phyloP scores from a whole-genome alignment of 2,888 invertebrate species.

The Crocallis elinguaria region DNA sequence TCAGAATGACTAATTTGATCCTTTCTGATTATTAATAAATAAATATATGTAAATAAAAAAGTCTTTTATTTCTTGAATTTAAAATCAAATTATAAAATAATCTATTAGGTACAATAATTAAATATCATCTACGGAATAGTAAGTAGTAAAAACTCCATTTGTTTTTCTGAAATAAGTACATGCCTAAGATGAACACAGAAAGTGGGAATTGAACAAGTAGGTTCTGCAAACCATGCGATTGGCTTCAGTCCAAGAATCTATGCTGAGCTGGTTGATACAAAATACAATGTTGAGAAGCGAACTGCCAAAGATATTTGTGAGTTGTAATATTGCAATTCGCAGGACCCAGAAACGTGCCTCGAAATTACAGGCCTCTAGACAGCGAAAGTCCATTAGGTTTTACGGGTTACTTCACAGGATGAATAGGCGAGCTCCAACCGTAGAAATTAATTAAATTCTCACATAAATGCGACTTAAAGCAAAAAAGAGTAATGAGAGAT shows the following conservation, averaged over 20 bases:
- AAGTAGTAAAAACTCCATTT: too few relatives aligned
- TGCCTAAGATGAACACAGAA: too few relatives aligned
- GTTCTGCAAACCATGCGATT: constrained; percentile 9
- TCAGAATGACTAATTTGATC: too few relatives aligned
- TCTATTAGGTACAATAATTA: too few relatives aligned
- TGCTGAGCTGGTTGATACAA: neutral
- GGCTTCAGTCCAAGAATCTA: constrained; percentile 14
- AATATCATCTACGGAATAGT: too few relatives aligned
- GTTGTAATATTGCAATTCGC: constrained; percentile 64
- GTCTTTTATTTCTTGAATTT: too few relatives aligned
- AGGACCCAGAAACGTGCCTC: constrained; percentile 60
- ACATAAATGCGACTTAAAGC: constrained; percentile 61
- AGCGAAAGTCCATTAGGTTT: constrained; percentile 83
- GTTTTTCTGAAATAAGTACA: too few relatives aligned
- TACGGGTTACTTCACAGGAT: constrained; percentile 74
- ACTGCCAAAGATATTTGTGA: constrained; percentile 53
- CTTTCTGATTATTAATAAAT: too few relatives aligned
- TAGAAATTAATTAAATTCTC: constrained; percentile 80
- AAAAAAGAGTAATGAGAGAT: constrained; percentile 51
- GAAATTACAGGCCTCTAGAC: constrained; percentile 74
- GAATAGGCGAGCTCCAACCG: constrained; percentile 69
- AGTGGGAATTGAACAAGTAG: neutral
- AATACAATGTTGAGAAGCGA: constrained; percentile 19
- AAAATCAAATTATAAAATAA: too few relatives aligned
- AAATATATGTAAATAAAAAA: too few relatives aligned